Percentiles rank a stretch among this genome's conserved stretches.
Conservation (phyloP, 2,113 vertebrate species). For the Sclerurus mexicanus region DNA sequence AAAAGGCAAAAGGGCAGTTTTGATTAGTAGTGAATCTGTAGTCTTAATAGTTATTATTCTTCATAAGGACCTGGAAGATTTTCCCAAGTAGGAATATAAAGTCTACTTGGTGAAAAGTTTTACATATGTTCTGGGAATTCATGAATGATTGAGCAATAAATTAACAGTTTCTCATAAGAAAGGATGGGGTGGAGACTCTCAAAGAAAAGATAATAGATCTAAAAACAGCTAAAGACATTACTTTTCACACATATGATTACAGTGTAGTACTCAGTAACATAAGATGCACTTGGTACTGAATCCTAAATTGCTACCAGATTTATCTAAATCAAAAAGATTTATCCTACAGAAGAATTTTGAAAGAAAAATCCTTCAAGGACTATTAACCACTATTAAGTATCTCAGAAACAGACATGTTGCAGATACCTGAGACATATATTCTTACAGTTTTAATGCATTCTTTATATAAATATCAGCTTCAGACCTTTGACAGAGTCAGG, state of each 20-base stretch:
- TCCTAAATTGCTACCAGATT: not conserved
- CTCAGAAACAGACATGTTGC: not conserved
- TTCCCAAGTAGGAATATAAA: not conserved
- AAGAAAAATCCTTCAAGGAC: not conserved
- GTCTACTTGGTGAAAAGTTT: not conserved
- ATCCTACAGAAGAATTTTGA: not conserved
- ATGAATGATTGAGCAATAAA: not conserved
- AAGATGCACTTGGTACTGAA: not conserved
- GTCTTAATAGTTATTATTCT: not conserved
- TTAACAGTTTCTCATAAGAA: not conserved
- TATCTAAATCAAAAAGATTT: not conserved
- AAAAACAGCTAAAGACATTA: not conserved
- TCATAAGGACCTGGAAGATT: not conserved
- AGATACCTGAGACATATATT: not conserved
- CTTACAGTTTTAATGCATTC: not conserved
- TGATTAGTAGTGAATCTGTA: not conserved
- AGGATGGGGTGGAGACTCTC: not conserved
- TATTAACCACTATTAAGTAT: not conserved
- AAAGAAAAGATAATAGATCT: not conserved
- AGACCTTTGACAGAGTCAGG: not conserved
- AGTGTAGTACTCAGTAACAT: not conserved
- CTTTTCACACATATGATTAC: not conserved
- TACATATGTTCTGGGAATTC: not conserved
- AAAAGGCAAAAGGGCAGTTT: not conserved
- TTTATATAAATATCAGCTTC: not conserved